A percentile compares a stretch with the other conserved stretches of the same genome.
These are phyloP conservation scores for Paralichthys olivaceus DNA, from an alignment of 2,113 vertebrate genomes.

Conservation along the genomic window DNA sequence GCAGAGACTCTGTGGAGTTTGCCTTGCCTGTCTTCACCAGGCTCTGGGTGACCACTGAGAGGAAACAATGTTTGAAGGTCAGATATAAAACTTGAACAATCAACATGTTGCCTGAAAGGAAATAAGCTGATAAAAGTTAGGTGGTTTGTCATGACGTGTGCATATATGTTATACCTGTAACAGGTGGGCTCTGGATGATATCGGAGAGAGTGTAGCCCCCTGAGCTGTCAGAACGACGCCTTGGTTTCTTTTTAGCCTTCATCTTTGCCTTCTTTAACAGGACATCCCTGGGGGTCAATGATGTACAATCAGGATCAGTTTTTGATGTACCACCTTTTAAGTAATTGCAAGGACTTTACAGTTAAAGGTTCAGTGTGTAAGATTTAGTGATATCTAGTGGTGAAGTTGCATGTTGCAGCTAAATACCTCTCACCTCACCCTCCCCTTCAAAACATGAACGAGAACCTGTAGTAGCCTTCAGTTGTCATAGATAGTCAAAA, in stretches of 20 bases:
- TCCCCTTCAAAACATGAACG: no score
- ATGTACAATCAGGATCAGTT: slow-evolving; percentile 19
- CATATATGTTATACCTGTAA: slow-evolving; percentile 80
- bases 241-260: slow-evolving; percentile 94
- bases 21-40: slow-evolving; percentile 86
- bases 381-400: no score
- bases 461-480: no score
- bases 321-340: background rate
- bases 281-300: slow-evolving; percentile 82
- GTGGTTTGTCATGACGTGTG: background rate
- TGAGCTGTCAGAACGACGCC: slow-evolving; percentile 93
- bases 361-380: no score
- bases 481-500: no score
- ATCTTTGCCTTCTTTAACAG: slow-evolving; percentile 91
- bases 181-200: slow-evolving; percentile 91
- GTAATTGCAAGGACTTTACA: no score
- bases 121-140: background rate
- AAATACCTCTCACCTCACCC: no score
- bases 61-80: background rate
- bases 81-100: background rate
- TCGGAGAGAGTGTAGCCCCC: slow-evolving; percentile 97
- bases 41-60: slow-evolving; percentile 70
- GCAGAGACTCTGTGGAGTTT: slow-evolving; percentile 93
- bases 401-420: no score
- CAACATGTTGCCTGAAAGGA: background rate